These are phyloP conservation scores for Drosophila anomalipes DNA, from an alignment of 2,888 invertebrate genomes.

Conservation along the genomic window DNA sequence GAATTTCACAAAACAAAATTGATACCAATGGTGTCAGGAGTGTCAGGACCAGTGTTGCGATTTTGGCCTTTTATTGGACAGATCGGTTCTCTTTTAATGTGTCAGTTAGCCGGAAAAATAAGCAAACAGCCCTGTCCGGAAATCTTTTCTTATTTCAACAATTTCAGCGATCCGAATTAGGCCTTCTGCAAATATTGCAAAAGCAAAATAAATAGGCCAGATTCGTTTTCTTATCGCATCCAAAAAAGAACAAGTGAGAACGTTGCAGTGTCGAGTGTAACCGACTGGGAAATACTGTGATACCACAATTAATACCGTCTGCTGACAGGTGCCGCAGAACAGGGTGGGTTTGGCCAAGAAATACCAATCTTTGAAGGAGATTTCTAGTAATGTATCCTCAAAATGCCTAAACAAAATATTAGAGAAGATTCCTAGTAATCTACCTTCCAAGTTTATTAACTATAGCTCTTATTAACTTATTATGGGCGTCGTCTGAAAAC, in stretches of 20 bases:
- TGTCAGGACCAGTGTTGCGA: neutral
- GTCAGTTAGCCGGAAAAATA: neutral
- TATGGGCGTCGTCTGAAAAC: too few species aligned
- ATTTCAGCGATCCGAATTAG: neutral
- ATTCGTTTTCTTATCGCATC: neutral
- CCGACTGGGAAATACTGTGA: neutral
- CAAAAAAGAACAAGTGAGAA: neutral
- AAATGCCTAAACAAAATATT: too few species aligned
- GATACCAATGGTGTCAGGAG: neutral
- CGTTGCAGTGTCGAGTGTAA: neutral
- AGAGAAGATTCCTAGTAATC: too few species aligned
- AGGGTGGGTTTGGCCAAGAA: neutral
- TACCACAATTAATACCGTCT: neutral
- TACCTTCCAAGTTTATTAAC: too few species aligned
- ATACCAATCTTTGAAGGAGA: neutral
- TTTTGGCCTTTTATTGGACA: neutral
- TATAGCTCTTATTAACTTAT: too few species aligned
- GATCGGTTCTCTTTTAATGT: neutral
- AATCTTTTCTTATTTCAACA: neutral
- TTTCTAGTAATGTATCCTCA: too few species aligned
- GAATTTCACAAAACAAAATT: neutral
- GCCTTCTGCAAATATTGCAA: neutral
- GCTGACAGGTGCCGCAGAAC: too few species aligned
- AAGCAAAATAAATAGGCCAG: neutral
- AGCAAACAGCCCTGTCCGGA: neutral